Conservation (phyloP, 2,113 vertebrate genomes). For the Bagarius yarrelli region DNA sequence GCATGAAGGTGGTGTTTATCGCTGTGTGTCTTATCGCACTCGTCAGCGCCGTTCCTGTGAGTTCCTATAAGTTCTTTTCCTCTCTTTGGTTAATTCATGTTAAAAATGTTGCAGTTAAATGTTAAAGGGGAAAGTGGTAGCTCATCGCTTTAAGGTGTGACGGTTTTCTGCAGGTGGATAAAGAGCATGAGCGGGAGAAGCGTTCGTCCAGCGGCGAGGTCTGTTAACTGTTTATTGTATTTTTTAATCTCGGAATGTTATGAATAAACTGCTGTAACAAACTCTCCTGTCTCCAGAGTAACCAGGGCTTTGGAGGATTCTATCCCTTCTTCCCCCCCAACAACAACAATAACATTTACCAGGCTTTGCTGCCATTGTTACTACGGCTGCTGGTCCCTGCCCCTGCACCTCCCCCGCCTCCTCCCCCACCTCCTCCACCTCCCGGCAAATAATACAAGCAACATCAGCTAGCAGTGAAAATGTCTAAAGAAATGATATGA, state of each 20-base stretch:
- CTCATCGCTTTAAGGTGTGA: neutral
- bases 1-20: constrained; percentile 39
- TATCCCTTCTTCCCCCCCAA: neutral
- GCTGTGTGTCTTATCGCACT: constrained; percentile 39
- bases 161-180: neutral
- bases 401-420: neutral
- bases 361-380: neutral
- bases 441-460: constrained; percentile 6
- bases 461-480: no score
- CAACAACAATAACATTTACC: neutral
- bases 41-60: constrained; percentile 7
- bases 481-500: no score
- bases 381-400: neutral
- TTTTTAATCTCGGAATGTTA: neutral
- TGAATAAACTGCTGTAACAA: neutral
- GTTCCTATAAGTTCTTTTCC: neutral
- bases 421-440: neutral
- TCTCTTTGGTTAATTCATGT: neutral
- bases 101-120: neutral
- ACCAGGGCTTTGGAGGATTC: neutral
- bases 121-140: no score
- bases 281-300: neutral
- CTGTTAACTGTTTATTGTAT: neutral
- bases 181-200: constrained; percentile 5
- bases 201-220: constrained; percentile 12